phyloP scores from a whole-genome alignment of 1,140 invertebrate species.

The Zaprionus africanus region DNA sequence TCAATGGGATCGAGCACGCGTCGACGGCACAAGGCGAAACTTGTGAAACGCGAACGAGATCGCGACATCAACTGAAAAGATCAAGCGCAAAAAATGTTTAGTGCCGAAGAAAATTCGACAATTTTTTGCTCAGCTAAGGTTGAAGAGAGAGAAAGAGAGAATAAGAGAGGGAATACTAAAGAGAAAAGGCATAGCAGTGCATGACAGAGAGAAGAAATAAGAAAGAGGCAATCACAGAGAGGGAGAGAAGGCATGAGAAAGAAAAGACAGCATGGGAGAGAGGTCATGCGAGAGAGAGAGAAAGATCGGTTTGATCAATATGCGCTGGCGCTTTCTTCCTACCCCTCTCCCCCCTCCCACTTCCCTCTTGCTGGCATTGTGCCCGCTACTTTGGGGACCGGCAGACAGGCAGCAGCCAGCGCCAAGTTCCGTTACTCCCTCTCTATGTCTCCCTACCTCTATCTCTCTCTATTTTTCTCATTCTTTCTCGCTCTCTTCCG shows the following conservation, averaged over 20 bases:
- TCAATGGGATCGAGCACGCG: slow-evolving; percentile 41
- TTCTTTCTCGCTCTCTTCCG: not conserved
- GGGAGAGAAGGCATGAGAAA: not conserved
- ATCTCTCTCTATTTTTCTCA: not conserved
- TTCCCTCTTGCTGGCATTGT: slow-evolving; percentile 47
- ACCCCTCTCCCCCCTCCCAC: slow-evolving; percentile 3
- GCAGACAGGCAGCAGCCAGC: slow-evolving; percentile 68
- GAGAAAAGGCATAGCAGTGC: not conserved
- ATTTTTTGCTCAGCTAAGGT: slow-evolving; percentile 3
- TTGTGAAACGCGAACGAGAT: slow-evolving; percentile 43
- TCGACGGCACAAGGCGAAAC: slow-evolving; percentile 5
- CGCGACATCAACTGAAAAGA: slow-evolving; percentile 69
- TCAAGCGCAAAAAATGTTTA: slow-evolving; percentile 48
- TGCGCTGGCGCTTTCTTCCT: slow-evolving; percentile 7
- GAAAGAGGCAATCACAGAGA: not conserved
- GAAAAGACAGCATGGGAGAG: too few species aligned
- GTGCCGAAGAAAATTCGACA: slow-evolving; percentile 18
- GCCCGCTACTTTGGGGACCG: slow-evolving; percentile 32
- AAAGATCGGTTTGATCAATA: slow-evolving; percentile 13
- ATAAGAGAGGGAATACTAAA: not conserved
- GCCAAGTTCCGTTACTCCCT: slow-evolving; percentile 49
- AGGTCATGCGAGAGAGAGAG: not conserved
- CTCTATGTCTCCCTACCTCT: not conserved
- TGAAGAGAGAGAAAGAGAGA: not conserved
- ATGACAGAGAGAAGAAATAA: not conserved